A percentile compares a stretch with the other conserved stretches of the same genome.
Conservation (phyloP, 1,140 invertebrate genomes). For the Drosophila persimilis region DNA sequence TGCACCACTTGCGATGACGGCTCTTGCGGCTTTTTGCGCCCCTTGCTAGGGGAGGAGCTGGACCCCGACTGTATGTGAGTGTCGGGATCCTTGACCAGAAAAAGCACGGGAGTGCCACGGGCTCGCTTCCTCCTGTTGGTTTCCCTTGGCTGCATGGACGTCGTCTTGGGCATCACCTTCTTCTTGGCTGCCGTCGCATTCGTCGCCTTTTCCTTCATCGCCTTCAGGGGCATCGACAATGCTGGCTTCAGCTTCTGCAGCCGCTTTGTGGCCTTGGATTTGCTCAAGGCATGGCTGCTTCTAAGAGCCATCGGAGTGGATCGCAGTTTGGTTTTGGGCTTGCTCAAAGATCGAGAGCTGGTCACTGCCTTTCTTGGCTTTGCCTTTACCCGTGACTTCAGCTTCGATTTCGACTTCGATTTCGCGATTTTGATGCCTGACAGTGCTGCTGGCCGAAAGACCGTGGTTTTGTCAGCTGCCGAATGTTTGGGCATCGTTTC, state of each 20-base stretch:
- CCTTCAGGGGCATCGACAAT: neutral
- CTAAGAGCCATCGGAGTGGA: too few relatives aligned
- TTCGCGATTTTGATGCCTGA: too few relatives aligned
- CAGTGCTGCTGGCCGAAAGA: too few relatives aligned
- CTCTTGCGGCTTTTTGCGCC: neutral
- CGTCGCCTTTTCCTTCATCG: neutral
- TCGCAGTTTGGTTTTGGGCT: too few relatives aligned
- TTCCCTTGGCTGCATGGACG: neutral
- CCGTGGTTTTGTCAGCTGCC: too few relatives aligned
- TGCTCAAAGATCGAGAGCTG: too few relatives aligned
- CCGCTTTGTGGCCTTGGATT: neutral
- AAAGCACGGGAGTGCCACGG: slow-evolving; percentile 21
- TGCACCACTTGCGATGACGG: neutral
- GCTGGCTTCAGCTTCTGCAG: neutral
- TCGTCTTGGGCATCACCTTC: too few relatives aligned
- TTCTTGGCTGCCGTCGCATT: neutral
- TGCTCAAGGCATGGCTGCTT: too few relatives aligned
- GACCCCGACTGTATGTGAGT: neutral
- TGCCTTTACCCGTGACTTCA: too few relatives aligned
- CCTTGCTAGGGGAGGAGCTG: neutral
- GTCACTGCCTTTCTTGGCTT: too few relatives aligned
- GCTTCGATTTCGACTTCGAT: too few relatives aligned
- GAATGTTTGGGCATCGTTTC: too few relatives aligned
- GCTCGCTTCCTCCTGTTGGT: neutral
- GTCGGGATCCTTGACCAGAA: slow-evolving; percentile 8